Evolutionary conservation across 2,113 vertebrate genomes (phyloP).

Genomic region (Festucalex cinctus): DNA sequence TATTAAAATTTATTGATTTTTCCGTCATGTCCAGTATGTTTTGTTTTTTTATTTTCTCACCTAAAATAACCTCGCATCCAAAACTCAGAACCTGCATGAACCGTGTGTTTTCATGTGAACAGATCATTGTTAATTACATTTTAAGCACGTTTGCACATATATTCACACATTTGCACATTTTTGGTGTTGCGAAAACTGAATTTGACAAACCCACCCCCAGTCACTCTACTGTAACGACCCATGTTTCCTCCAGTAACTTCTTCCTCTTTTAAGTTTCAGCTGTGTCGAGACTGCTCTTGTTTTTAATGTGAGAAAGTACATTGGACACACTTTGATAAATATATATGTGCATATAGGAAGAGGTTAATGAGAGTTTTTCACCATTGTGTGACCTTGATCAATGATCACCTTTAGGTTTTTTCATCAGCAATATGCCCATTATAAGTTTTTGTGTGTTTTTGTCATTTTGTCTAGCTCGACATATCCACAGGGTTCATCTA

Average conservation of each 20-base stretch:
- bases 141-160: neutral
- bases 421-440: too few relatives aligned
- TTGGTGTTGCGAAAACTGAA: neutral
- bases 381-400: neutral
- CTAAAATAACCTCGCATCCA: conserved; percentile 43
- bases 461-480: too few relatives aligned
- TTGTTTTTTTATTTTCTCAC: too few relatives aligned
- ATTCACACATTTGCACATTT: neutral
- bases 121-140: neutral
- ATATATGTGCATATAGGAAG: neutral
- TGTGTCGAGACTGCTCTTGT: conserved; percentile 9
- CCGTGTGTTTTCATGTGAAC: too few relatives aligned
- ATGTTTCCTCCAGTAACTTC: conserved; percentile 18
- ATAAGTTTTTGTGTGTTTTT: too few relatives aligned
- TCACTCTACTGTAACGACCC: conserved; percentile 17
- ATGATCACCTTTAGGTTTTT: neutral
- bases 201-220: neutral
- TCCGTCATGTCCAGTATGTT: conserved; percentile 24
- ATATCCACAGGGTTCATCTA: too few relatives aligned
- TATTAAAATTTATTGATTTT: conserved; percentile 56
- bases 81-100: conserved; percentile 4
- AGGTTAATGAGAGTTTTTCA: neutral
- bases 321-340: neutral
- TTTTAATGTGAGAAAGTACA: neutral
- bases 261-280: conserved; percentile 41